Base-by-base conservation (phyloP, 2,797 vertebrate genomes). In the Pempheris klunzingeri region DNA sequence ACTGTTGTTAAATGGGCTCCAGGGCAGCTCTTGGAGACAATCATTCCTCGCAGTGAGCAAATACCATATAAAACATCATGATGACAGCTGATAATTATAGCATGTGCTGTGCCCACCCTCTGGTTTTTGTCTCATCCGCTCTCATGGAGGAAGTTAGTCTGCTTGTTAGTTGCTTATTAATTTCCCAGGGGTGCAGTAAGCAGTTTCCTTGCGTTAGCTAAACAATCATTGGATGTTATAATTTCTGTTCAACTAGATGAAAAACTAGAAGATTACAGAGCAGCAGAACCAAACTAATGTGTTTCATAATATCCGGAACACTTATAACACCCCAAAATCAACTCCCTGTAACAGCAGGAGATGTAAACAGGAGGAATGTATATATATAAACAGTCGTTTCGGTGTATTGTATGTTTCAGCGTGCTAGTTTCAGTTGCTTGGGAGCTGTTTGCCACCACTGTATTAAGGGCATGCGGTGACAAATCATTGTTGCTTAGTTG, bases 1-100 rank as follows among this genome's bases (percentile, higher is more conserved):
- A 47, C 24, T 39, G 44, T 12, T 68, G 57, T 53, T 76, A 71
- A 73, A 78, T 15, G 15, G 39, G 46, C 44, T 72, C 9, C 5
- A 14, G 38, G 39, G 47, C 26, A 38, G 30, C 44, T 71, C 18
- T 54, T 6, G 8, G 28, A 67, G 57, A 63, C 26, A 65, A 32
- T 8, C 13, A 12, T 38, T 41, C 36, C 49, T 72, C 61, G 24
- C 67, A 55, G 63, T 41, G 47, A 47, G 38, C 30, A 71, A 34
- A 78, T n/a, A 87, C 63, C 54, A 74, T 32, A 55, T 57, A 69
- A 36, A n/a, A 41, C 28, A 30, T 68, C 73, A 73, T 43, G 14
- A 74, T 81, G 81, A 76, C 82, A 85, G 62, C 70, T 68, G 66
- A 73, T 90, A 87, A 90, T 89, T 90, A 80, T 65, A 78, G 50